Evolutionary conservation across 1,140 invertebrate species (phyloP).

Genomic region (Caerostris darwini): DNA sequence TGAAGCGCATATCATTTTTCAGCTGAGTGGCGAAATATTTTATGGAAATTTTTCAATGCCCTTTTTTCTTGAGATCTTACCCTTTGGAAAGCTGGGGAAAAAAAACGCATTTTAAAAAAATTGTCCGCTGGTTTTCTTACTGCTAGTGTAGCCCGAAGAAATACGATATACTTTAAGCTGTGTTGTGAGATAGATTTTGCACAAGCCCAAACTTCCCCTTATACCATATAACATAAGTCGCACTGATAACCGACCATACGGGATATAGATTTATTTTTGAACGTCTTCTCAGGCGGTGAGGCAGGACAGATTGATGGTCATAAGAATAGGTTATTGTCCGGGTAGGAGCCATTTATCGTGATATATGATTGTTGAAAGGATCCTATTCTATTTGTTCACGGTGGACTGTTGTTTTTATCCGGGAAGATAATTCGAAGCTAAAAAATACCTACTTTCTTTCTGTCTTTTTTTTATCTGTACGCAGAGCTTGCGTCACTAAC

Average conservation of each 20-base stretch:
- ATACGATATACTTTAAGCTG: not conserved
- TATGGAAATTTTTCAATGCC: not conserved
- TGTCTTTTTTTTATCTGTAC: conserved; percentile 41
- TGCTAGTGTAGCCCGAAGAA: not conserved
- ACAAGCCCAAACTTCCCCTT: conserved; percentile 28
- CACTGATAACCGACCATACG: conserved; percentile 53
- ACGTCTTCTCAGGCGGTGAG: conserved; percentile 35
- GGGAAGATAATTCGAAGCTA: conserved; percentile 68
- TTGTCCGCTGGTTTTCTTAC: not conserved
- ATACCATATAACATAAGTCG: conserved; percentile 16
- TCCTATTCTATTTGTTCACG: conserved; percentile 72
- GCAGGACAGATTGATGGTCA: conserved; percentile 70
- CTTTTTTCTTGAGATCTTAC: not conserved
- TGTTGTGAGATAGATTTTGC: conserved; percentile 32
- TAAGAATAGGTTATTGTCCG: conserved; percentile 69
- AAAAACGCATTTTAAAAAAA: not conserved
- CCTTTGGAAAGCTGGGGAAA: not conserved
- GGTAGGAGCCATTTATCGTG: conserved; percentile 71
- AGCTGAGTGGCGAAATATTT: not conserved
- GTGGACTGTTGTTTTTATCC: conserved; percentile 74
- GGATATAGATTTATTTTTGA: conserved; percentile 68
- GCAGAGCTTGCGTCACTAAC: conserved; percentile 55
- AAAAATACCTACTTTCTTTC: conserved; percentile 39
- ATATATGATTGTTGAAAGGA: conserved; percentile 76
- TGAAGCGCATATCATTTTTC: not conserved